These are phyloP conservation scores for Netelia virgata DNA, from an alignment of 2,888 invertebrate genomes.

Conservation along the genomic window DNA sequence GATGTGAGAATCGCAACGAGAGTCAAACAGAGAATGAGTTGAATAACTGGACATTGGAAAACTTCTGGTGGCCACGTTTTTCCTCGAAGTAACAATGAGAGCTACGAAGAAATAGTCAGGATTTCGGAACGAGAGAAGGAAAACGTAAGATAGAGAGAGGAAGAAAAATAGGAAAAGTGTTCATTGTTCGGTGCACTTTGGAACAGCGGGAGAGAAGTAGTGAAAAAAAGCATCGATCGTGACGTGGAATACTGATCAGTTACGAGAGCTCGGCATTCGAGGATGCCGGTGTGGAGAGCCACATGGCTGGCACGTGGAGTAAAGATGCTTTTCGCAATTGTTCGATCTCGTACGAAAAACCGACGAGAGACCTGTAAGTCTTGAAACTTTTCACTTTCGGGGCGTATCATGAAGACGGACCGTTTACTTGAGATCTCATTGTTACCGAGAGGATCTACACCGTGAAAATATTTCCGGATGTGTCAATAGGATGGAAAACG, in stretches of 20 bases:
- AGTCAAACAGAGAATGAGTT: neutral
- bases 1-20: neutral
- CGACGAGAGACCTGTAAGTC: slow-evolving; percentile 29
- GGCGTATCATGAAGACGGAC: slow-evolving; percentile 28
- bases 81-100: neutral
- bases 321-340: slow-evolving; percentile 48
- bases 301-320: slow-evolving; percentile 76
- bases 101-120: no score
- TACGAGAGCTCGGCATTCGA: slow-evolving; percentile 41
- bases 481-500: neutral
- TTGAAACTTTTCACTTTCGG: neutral
- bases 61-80: slow-evolving; percentile 34
- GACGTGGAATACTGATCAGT: slow-evolving; percentile 76
- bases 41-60: neutral
- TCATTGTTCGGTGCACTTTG: slow-evolving; percentile 31
- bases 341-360: slow-evolving; percentile 26
- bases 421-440: slow-evolving; percentile 45
- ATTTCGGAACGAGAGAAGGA: neutral
- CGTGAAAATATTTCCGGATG: slow-evolving; percentile 10
- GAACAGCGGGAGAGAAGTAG: slow-evolving; percentile 52
- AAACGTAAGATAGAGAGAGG: neutral
- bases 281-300: slow-evolving; percentile 40
- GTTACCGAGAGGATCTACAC: slow-evolving; percentile 70
- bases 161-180: slow-evolving; percentile 1
- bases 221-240: slow-evolving; percentile 70